phyloP scores from a whole-genome alignment of 2,113 vertebrate species.

The Oncorhynchus nerka region DNA sequence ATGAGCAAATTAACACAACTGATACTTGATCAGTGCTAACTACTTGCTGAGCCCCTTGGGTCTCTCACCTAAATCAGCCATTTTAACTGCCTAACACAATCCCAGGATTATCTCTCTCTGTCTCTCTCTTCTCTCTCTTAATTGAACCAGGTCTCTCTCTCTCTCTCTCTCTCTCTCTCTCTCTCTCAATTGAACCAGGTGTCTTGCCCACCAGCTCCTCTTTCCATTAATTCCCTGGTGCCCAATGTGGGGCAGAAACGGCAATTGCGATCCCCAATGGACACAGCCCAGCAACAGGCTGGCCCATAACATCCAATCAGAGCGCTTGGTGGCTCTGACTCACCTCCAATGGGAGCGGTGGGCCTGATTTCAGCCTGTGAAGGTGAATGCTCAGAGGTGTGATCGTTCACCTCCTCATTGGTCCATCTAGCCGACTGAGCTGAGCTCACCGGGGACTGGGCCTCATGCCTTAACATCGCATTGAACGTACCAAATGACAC shows the following conservation, averaged over 20 bases:
- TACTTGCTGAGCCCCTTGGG: too few species aligned
- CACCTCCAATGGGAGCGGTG: constrained; percentile 54
- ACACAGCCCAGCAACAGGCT: constrained; percentile 76
- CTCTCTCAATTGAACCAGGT: neutral
- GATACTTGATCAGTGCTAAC: neutral
- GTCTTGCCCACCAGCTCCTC: neutral
- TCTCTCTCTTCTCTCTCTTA: neutral
- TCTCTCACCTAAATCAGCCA: neutral
- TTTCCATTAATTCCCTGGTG: constrained; percentile 19
- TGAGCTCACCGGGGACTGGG: too few species aligned
- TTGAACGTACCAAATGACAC: neutral
- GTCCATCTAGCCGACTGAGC: neutral
- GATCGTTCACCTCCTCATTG: constrained; percentile 46
- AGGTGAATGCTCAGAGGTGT: constrained; percentile 61
- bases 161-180: too few species aligned
- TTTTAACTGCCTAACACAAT: neutral
- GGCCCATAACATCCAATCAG: constrained; percentile 54
- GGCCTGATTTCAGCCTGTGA: constrained; percentile 33
- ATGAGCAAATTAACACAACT: neutral
- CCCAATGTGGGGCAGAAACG: neutral
- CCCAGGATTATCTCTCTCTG: neutral
- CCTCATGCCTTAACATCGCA: neutral
- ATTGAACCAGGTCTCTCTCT: neutral
- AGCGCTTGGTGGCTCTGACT: constrained; percentile 5
- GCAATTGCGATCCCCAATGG: constrained; percentile 69